Percentiles rank a stretch among this genome's conserved stretches.
These are phyloP conservation scores for Dendrocopos noguchii DNA, from an alignment of 2,113 vertebrate species.

Conservation along the genomic window DNA sequence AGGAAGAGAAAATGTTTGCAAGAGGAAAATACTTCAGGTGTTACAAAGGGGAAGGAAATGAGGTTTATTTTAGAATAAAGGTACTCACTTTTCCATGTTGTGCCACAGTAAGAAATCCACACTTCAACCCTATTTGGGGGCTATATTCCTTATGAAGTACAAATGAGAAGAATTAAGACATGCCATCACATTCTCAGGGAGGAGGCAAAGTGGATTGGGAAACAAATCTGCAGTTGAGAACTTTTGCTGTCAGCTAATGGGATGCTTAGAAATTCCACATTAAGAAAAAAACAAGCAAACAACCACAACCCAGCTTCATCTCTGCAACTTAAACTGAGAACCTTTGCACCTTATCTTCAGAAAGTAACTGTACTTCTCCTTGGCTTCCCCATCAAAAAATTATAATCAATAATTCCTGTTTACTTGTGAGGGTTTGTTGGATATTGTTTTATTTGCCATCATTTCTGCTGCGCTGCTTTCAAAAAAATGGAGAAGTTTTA, in stretches of 20 bases:
- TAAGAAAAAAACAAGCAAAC: background rate
- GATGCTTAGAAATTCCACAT: background rate
- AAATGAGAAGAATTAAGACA: conserved; percentile 20
- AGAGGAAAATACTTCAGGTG: background rate
- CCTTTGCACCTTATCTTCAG: background rate
- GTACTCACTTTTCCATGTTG: background rate
- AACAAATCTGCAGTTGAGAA: background rate
- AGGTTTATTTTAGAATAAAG: background rate
- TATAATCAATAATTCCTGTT: background rate
- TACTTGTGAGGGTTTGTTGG: background rate
- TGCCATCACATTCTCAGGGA: background rate
- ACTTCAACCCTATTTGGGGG: background rate
- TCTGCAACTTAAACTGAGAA: background rate
- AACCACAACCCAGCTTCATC: background rate
- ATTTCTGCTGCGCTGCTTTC: background rate
- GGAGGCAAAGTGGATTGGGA: background rate
- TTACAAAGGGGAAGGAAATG: background rate
- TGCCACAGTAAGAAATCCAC: background rate
- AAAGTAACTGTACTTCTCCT: background rate
- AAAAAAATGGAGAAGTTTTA: background rate
- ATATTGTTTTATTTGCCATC: background rate
- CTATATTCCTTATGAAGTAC: background rate
- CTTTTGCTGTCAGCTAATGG: background rate
- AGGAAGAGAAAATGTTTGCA: background rate
- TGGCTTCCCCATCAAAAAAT: background rate